Evolutionary conservation across 2,113 vertebrate species (phyloP).

Genomic region (mouse (Mus musculus)): DNA sequence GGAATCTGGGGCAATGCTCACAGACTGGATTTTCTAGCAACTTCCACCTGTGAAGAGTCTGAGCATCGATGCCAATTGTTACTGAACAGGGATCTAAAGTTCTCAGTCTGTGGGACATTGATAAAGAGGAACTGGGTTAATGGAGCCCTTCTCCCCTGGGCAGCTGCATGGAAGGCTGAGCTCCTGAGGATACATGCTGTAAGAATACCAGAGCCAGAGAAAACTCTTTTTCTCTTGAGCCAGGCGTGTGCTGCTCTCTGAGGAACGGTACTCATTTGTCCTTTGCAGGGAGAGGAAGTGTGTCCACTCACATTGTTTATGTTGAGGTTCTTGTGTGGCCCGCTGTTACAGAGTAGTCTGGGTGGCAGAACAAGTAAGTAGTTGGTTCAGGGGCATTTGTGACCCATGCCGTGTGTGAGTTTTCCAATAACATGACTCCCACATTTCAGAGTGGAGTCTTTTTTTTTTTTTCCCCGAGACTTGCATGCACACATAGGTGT

Average conservation of each 20-base stretch:
- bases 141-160: background rate
- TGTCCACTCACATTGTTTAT: background rate
- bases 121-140: background rate
- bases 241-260: background rate
- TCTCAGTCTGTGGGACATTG: background rate
- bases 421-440: background rate
- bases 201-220: background rate
- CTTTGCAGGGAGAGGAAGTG: background rate
- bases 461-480: no score
- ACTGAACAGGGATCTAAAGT: background rate
- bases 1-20: background rate
- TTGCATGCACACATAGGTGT: background rate
- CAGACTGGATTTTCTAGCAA: conserved; percentile 35
- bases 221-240: conserved; percentile 31
- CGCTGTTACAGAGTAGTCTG: conserved; percentile 26
- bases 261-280: background rate
- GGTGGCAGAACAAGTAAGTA: background rate
- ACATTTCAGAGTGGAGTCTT: conserved; percentile 3
- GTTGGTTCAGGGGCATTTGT: background rate
- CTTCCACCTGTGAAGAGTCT: background rate
- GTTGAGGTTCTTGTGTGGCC: conserved; percentile 35
- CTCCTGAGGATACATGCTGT: background rate
- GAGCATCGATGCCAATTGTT: background rate
- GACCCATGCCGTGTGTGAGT: background rate
- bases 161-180: background rate